Base-by-base conservation (phyloP, 2,888 invertebrate genomes). In the Trissolcus brochymenae region DNA sequence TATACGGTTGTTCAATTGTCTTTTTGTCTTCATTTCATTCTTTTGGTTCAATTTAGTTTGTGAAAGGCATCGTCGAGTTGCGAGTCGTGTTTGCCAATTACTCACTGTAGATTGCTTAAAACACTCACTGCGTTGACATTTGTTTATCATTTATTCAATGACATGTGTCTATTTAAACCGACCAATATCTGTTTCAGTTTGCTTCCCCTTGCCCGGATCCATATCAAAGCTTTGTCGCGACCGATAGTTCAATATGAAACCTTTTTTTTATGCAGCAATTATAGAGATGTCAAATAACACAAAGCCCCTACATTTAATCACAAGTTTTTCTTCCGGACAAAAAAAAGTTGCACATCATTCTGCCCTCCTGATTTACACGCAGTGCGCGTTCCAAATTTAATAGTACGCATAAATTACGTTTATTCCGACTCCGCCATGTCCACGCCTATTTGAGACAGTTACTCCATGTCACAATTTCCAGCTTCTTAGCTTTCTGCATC, bases 401-500 rank as follows among this genome's bases (percentile, higher is more conserved):
- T 46, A 35, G 9, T 9, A 35, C 35, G 35, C 35, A 35, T 9
- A 35, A 35, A 7, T 35, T 35, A 35, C 25, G 49, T 61, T 16
- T 46, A 4, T 60, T 50, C 43, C 11, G 46, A 64, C 55, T 62
- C 56, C 57, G 66, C 71, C 46, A 60, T 72, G 46, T 76, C 67
- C 65, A 72, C 67, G 60, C 67, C 67, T 71, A 29, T 65, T 59
- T 13, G 49, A 29, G 57, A 64, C 41, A 65, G 57, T 67, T 54
- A 66, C 54, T 73, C 68, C 77, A 79, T 76, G 70, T 80, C 78
- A 81, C 76, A 67, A 82, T 79, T 82, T 82, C 83, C 83, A 87
- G 88, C 88, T 88, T 88, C 80, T 64, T 82, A 86, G 88, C 88
- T 88, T n/a, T 88, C 79, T 84, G 88, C 88, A 87, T 85, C 83